A percentile compares a stretch with the other conserved stretches of the same genome.
These are phyloP conservation scores for Drosophila parvula DNA, from an alignment of 1,140 invertebrate genomes.

Conservation along the genomic window DNA sequence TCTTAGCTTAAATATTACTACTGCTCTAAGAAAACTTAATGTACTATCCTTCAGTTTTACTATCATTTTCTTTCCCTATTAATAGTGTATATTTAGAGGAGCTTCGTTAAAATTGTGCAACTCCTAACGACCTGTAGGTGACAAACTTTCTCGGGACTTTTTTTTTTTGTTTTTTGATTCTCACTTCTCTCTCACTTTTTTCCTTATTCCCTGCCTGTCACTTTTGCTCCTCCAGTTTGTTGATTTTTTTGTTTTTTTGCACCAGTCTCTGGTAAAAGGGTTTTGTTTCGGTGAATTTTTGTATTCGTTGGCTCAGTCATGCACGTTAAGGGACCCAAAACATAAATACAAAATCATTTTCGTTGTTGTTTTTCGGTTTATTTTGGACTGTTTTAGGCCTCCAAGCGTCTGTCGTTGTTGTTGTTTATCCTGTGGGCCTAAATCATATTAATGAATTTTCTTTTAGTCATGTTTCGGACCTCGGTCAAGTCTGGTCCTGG, in stretches of 20 bases:
- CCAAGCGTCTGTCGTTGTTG: constrained; percentile 1
- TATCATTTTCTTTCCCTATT: background rate
- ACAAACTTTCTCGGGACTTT: constrained; percentile 13
- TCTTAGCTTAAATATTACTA: background rate
- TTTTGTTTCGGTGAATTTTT: constrained; percentile 7
- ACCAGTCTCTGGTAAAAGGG: constrained; percentile 18
- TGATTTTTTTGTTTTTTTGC: constrained; percentile 2
- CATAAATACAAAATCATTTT: constrained; percentile 44
- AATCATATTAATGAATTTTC: constrained; percentile 81
- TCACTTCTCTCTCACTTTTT: background rate
- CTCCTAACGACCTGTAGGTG: constrained; percentile 17
- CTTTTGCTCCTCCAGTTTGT: constrained; percentile 1
- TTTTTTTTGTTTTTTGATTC: background rate
- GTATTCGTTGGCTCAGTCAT: constrained; percentile 32
- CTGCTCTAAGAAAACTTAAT: too few species aligned
- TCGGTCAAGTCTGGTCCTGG: constrained; percentile 1
- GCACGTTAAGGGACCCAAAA: constrained; percentile 33
- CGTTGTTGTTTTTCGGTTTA: constrained; percentile 20
- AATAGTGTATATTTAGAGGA: background rate
- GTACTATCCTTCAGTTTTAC: background rate
- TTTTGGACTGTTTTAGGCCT: constrained; percentile 27
- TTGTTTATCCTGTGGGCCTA: constrained; percentile 51
- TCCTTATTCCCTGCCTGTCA: background rate
- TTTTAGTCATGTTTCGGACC: constrained; percentile 60
- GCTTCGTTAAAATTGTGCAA: too few species aligned